Evolutionary conservation across 2,888 invertebrate species (phyloP), one percentile per base, ranked within the genome.

Genomic region (Anticlea derivata): DNA sequence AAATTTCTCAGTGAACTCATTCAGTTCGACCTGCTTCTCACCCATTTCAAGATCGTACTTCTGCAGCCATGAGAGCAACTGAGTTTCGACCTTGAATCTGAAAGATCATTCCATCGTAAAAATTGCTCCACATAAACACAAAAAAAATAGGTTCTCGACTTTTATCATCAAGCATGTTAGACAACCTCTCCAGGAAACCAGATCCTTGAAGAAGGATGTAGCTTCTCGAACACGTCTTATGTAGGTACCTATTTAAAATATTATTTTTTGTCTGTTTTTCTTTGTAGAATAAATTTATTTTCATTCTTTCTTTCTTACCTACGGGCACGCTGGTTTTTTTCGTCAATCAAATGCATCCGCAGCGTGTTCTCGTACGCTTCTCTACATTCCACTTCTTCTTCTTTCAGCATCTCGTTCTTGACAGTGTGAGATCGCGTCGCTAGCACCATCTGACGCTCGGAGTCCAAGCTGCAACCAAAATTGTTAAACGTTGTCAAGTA

Each of bases 31-130:
- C 50, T 93, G 93, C 58, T 92, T 91, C 34, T 92, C 92, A 0
- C 86, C 89, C 80, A 93, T 92, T 66, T 93, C 93, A 5, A 78
- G 52, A 60, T 94, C 93, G 55, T 92, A 94, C 63, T 92, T 93
- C 49, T 91, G 84, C 6, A 93, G 71, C 92, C 93, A 93, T 26
- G 90, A 91, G 1, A 90, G 60, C 43, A 93, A 64, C 65, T 93
- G 92, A 0, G 92, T 90, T 63, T 93, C 93, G 20, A 92, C 86
- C 76, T 93, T 93, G 47, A 86, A 86, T 62, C 92, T 53, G 1
- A 17, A 17, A n/a, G n/a, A n/a, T n/a, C n/a, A n/a, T n/a, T n/a
- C n/a, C n/a, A n/a, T n/a, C n/a, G n/a, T n/a, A n/a, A n/a, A n/a
- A n/a, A n/a, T n/a, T n/a, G n/a, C n/a, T n/a, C n/a, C n/a, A n/a